Base-by-base conservation (phyloP, 2,888 invertebrate species). In the Psylliodes chrysocephalus region DNA sequence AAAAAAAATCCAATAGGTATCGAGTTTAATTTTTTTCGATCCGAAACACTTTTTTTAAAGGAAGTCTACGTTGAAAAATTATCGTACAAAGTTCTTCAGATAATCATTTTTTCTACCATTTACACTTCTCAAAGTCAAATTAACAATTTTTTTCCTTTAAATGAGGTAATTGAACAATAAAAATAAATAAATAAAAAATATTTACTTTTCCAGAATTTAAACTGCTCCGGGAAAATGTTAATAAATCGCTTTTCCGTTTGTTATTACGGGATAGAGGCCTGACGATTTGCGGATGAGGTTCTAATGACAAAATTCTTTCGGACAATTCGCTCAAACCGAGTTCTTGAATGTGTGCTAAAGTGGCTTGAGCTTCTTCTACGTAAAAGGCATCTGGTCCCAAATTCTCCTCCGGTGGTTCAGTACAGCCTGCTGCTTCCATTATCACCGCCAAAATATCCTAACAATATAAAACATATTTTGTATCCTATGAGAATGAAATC, bases 331-430 rank as follows among this genome's bases (percentile, higher is more conserved):
- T 87, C 15, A 94, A 85, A 2, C 93, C 93, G 10, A 93, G 88
- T 69, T 91, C 91, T 73, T 90, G 89, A 0, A 94, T 84, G 69
- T 93, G 88, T 52, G 91, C 89, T 1, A 96, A 80, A 1, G 95
- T 95, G 67, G 93, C 93, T 79, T 93, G 92, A 53, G 92, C 95
- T 81, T 96, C 95, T 82, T 95, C 94, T 0, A 96, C 92, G 75
- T 94, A 94, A 81, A 94, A 92, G 0, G 91, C 88, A 64, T 93
- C 91, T 0, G 94, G 93, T 0, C 90, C 88, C 30, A 87, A 86
- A 46, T 86, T 83, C 14, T 87, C 88, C 38, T 87, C 84, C 57
- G 87, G 83, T 85, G 90, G 79, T 76, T 89, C 88, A 2, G 91
- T 90, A 74, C 90, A 90, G 30, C 90, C 90, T n/a, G 91, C 91